Conservation (phyloP, 2,888 invertebrate species). For the Stenolophus ochropezus region DNA sequence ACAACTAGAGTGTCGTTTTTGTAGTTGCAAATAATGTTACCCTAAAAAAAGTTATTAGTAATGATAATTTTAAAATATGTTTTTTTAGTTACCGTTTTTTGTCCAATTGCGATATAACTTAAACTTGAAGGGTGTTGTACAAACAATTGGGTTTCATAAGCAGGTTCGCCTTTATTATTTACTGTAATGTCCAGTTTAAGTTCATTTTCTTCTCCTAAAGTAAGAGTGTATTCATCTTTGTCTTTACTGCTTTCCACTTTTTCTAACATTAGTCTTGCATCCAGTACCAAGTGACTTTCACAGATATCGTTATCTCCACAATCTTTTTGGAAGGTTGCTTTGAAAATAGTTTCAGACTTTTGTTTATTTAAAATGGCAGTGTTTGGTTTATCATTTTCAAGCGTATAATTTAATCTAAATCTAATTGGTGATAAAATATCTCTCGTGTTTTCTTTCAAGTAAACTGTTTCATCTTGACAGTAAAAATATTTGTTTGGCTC, state of each 20-base stretch:
- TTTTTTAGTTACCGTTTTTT: slow-evolving; percentile 75
- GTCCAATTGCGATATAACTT: slow-evolving; percentile 84
- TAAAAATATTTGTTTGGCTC: slow-evolving; percentile 69
- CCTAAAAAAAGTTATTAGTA: slow-evolving; percentile 70
- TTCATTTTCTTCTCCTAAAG: slow-evolving; percentile 85
- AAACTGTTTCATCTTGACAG: slow-evolving; percentile 88
- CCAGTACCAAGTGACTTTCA: slow-evolving; percentile 85
- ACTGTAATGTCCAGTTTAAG: slow-evolving; percentile 85
- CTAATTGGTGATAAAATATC: slow-evolving; percentile 93
- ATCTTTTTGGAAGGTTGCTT: slow-evolving; percentile 92
- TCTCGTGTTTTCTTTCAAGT: slow-evolving; percentile 88
- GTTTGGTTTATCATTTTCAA: slow-evolving; percentile 83
- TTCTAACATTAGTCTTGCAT: slow-evolving; percentile 78
- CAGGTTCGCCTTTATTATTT: slow-evolving; percentile 89
- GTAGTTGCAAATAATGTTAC: slow-evolving; percentile 80
- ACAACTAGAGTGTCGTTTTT: slow-evolving; percentile 83
- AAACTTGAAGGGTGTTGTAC: slow-evolving; percentile 86
- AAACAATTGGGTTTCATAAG: slow-evolving; percentile 90
- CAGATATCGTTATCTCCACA: slow-evolving; percentile 93
- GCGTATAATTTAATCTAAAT: slow-evolving; percentile 89
- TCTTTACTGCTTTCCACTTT: slow-evolving; percentile 68
- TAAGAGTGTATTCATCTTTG: slow-evolving; percentile 73
- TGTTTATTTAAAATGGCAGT: slow-evolving; percentile 94
- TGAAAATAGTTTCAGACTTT: slow-evolving; percentile 85
- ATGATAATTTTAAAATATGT: neutral